These are phyloP conservation scores for Philypnodon macrostomus DNA, from an alignment of 2,797 vertebrate species.

Conservation along the genomic window DNA sequence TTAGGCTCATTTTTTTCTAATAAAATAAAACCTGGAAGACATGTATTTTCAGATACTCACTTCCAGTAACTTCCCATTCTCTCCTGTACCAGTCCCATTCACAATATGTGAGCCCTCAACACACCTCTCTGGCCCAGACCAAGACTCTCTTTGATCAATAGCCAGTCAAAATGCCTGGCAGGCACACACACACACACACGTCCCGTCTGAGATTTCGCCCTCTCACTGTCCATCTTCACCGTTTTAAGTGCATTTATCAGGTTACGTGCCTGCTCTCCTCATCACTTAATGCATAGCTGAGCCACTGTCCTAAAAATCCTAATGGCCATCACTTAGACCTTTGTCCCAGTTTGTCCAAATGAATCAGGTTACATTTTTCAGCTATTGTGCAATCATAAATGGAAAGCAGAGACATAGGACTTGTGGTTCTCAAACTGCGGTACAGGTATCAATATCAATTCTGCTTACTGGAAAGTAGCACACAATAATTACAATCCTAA, in stretches of 20 bases:
- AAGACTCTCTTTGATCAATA: conserved; percentile 69
- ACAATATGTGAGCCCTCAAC: conserved; percentile 48
- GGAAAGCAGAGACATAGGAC: conserved; percentile 13
- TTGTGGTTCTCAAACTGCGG: background rate
- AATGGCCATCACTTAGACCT: conserved; percentile 52
- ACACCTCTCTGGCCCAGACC: conserved; percentile 64
- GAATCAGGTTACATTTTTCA: conserved; percentile 41
- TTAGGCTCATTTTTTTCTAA: no score
- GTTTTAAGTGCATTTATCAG: conserved; percentile 77
- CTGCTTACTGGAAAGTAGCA: background rate
- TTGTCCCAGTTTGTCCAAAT: conserved; percentile 57
- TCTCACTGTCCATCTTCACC: conserved; percentile 69
- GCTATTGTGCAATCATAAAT: conserved; percentile 28
- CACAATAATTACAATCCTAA: conserved; percentile 15
- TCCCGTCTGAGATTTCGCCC: conserved; percentile 65
- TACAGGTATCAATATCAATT: conserved; percentile 5
- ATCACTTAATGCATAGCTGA: conserved; percentile 62
- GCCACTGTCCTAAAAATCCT: conserved; percentile 53
- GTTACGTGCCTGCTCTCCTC: conserved; percentile 59
- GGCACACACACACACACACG: conserved; percentile 40
- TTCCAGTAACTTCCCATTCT: background rate
- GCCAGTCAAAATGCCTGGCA: conserved; percentile 67
- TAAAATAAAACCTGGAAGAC: no score
- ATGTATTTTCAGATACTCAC: no score
- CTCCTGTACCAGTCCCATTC: conserved; percentile 51